Conservation (phyloP, 2,113 vertebrate genomes). For the Neolamprologus longior region DNA sequence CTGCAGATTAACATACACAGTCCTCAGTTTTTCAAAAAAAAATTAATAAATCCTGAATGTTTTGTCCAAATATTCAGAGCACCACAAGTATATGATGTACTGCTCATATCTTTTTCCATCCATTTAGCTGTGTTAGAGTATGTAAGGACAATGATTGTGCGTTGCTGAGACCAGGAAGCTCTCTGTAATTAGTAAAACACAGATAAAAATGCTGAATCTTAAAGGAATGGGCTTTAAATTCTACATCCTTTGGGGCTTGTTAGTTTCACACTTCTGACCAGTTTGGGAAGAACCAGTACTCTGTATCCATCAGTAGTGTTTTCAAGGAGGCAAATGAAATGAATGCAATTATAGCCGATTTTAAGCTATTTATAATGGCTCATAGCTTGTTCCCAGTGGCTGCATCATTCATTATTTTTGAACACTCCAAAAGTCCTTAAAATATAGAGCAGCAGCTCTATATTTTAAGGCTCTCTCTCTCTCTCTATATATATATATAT, state of each 20-base stretch:
- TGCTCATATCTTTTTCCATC: neutral
- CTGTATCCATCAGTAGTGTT: neutral
- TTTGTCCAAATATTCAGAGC: neutral
- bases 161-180: neutral
- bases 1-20: neutral
- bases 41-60: accelerated
- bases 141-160: neutral
- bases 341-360: neutral
- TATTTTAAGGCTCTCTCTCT: neutral
- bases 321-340: neutral
- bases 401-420: neutral
- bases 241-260: neutral
- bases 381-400: neutral
- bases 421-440: neutral
- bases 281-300: neutral
- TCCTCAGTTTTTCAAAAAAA: neutral
- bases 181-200: neutral
- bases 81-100: neutral
- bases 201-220: neutral
- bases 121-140: neutral
- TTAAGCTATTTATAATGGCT: neutral
- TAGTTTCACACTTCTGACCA: neutral
- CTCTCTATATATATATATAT: too few relatives aligned
- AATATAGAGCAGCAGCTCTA: neutral
- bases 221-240: neutral